Evolutionary conservation across 1,140 invertebrate genomes (phyloP).

Genomic region (Drosophila repleta): DNA sequence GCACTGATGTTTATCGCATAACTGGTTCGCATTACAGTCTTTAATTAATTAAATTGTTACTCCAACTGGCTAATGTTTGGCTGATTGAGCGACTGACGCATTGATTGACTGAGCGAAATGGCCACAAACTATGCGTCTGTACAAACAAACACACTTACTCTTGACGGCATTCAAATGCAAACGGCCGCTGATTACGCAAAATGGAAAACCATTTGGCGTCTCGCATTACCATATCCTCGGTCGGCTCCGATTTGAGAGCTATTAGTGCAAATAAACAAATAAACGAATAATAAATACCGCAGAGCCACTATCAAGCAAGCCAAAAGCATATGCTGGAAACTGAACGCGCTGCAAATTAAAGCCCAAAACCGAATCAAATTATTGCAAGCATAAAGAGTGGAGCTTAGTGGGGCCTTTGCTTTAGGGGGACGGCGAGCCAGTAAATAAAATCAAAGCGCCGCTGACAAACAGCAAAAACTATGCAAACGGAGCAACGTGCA

Average conservation of each 20-base stretch:
- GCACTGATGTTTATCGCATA: slow-evolving; percentile 51
- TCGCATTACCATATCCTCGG: slow-evolving; percentile 56
- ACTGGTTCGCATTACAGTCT: slow-evolving; percentile 71
- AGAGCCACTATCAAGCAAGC: slow-evolving; percentile 13
- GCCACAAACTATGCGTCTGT: slow-evolving; percentile 61
- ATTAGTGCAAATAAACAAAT: slow-evolving; percentile 59
- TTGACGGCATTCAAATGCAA: slow-evolving; percentile 55
- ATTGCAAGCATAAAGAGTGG: slow-evolving; percentile 2
- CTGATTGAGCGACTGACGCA: slow-evolving; percentile 50
- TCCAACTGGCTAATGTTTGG: slow-evolving; percentile 58
- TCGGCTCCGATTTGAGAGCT: slow-evolving; percentile 51
- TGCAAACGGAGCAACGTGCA: slow-evolving; percentile 9
- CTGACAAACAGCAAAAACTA: slow-evolving; percentile 37
- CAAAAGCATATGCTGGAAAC: slow-evolving; percentile 21
- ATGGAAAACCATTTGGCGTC: slow-evolving; percentile 67
- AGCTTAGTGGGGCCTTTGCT: not conserved
- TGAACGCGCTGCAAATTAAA: slow-evolving; percentile 16
- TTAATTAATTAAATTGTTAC: slow-evolving; percentile 82
- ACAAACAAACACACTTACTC: slow-evolving; percentile 59
- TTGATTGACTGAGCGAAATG: slow-evolving; percentile 19
- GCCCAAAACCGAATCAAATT: slow-evolving; percentile 27
- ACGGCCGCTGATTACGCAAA: slow-evolving; percentile 62
- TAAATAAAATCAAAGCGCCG: slow-evolving; percentile 52
- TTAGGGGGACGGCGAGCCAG: slow-evolving; percentile 5
- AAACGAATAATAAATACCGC: slow-evolving; percentile 36